A percentile compares a stretch with the other conserved stretches of the same genome.
These are phyloP conservation scores for Malacoraja senta DNA, from an alignment of 2,797 vertebrate genomes.

Conservation along the genomic window DNA sequence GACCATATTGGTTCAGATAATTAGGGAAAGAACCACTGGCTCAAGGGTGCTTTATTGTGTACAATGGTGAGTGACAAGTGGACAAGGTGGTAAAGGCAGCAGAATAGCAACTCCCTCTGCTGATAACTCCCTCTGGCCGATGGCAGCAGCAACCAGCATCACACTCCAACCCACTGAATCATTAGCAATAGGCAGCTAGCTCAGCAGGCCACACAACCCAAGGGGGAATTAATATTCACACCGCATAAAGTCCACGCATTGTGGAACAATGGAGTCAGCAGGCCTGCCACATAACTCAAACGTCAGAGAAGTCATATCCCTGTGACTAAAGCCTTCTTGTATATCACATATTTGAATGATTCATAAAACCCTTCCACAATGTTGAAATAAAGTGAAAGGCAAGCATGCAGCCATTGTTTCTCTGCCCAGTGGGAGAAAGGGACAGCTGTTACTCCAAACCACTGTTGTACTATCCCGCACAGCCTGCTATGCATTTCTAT, in stretches of 20 bases:
- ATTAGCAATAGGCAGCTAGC: not conserved
- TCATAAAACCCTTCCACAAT: conserved; percentile 11
- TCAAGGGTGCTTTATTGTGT: no score
- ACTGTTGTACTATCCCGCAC: not conserved
- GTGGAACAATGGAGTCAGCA: not conserved
- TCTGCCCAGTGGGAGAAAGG: not conserved
- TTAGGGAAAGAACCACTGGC: no score
- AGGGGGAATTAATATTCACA: not conserved
- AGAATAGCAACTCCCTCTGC: not conserved
- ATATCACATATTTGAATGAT: not conserved
- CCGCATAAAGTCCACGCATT: not conserved
- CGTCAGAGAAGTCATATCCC: not conserved
- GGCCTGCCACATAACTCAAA: not conserved
- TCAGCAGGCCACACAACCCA: not conserved
- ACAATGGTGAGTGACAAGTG: no score
- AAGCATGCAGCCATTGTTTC: not conserved
- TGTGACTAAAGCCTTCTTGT: conserved; percentile 1
- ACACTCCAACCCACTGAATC: not conserved
- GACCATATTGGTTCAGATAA: no score
- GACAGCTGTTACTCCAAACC: not conserved
- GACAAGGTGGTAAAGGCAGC: no score
- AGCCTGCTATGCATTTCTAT: not conserved
- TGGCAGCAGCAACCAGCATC: not conserved
- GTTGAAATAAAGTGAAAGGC: conserved; percentile 17
- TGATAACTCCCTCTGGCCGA: not conserved